phyloP scores from a whole-genome alignment of 2,888 invertebrate species.

The Ecdyonurus torrentis region DNA sequence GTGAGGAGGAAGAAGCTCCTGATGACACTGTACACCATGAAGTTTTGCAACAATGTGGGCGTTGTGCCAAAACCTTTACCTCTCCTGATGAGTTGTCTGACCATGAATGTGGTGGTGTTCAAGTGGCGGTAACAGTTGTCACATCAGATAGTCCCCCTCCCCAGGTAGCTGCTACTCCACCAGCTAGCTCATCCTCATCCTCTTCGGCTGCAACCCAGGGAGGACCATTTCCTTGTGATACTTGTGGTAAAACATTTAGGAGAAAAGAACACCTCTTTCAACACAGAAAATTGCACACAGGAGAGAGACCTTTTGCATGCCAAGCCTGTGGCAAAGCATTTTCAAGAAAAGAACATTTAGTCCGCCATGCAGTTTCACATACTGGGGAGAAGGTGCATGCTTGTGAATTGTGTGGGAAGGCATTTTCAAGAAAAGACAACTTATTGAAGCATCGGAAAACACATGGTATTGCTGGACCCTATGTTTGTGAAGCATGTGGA shows the following conservation, averaged over 20 bases:
- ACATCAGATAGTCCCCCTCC: background rate
- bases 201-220: background rate
- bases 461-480: constrained; percentile 37
- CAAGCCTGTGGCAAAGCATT: constrained; percentile 46
- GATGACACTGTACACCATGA: background rate
- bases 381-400: constrained; percentile 48
- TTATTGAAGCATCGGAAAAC: constrained; percentile 40
- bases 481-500: constrained; percentile 36
- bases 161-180: background rate
- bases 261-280: constrained; percentile 45
- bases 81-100: constrained; percentile 21
- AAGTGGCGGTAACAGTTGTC: background rate
- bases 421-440: constrained; percentile 38
- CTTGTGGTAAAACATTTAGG: constrained; percentile 43
- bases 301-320: constrained; percentile 45
- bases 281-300: constrained; percentile 16
- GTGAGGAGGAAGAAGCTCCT: constrained; percentile 4
- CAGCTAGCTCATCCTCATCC: background rate
- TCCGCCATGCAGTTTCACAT: constrained; percentile 42
- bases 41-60: constrained; percentile 19
- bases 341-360: constrained; percentile 48
- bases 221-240: constrained; percentile 27
- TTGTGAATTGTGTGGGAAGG: constrained; percentile 40
- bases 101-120: constrained; percentile 18
- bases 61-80: constrained; percentile 24